Percentiles rank a stretch among this genome's conserved stretches.
These are phyloP conservation scores for Drosophila imparisetae DNA, from an alignment of 2,888 invertebrate genomes.

Conservation along the genomic window DNA sequence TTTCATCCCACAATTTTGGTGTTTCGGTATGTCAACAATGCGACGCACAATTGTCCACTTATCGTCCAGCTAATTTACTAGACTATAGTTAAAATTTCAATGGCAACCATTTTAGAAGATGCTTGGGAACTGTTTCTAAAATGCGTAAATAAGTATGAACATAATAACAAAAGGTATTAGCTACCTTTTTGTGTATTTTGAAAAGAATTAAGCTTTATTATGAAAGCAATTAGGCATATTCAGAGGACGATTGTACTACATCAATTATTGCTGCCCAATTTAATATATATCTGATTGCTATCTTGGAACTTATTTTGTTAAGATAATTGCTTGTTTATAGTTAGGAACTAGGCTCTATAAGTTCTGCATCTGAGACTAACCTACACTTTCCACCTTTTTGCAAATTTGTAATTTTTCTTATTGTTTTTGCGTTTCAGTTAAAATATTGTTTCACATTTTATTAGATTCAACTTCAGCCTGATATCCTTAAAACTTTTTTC, in stretches of 20 bases:
- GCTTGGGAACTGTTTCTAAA: slow-evolving; percentile 29
- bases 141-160: neutral
- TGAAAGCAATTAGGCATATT: neutral
- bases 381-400: neutral
- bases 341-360: neutral
- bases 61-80: slow-evolving; percentile 58
- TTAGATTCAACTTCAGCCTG: neutral
- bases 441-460: neutral
- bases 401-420: neutral
- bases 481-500: neutral
- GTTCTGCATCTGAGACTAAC: neutral
- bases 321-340: neutral
- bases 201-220: neutral
- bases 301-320: neutral
- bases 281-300: neutral
- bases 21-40: slow-evolving; percentile 28
- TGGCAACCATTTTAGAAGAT: slow-evolving; percentile 3
- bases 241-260: too few species aligned
- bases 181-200: neutral
- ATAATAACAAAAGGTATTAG: neutral
- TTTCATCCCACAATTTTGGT: slow-evolving; percentile 28
- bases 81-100: slow-evolving; percentile 9
- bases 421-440: neutral
- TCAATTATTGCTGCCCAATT: neutral
- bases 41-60: slow-evolving; percentile 60